Conservation (phyloP, 2,888 invertebrate genomes). For the Chrysolina haemoptera region DNA sequence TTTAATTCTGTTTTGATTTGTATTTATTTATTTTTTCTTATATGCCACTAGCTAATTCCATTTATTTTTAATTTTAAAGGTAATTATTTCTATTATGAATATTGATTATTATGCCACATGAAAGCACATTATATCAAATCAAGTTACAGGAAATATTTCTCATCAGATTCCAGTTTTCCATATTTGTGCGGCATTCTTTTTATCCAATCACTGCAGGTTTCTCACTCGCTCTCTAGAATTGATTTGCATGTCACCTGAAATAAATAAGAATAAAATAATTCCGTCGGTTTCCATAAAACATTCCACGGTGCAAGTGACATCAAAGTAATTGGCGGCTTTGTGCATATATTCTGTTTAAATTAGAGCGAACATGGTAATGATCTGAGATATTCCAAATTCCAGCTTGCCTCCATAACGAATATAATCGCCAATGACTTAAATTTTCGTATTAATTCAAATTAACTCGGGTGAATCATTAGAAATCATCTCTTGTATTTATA, state of each 20-base stretch:
- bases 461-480: conserved; percentile 47
- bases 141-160: no score
- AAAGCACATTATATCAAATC: no score
- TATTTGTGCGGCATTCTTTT: no score
- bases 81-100: no score
- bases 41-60: no score
- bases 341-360: conserved; percentile 39
- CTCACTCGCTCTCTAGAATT: not conserved
- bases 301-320: conserved; percentile 19
- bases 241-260: conserved; percentile 9
- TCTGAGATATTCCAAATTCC: conserved; percentile 43
- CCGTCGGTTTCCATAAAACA: not conserved
- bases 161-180: no score
- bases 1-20: no score
- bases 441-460: conserved; percentile 49
- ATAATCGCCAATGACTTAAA: conserved; percentile 43
- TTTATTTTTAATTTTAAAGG: no score
- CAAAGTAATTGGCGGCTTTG: conserved; percentile 29
- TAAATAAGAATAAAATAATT: conserved; percentile 4
- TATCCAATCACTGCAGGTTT: no score
- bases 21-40: no score
- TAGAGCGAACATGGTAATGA: conserved; percentile 44
- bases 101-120: no score
- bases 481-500: conserved; percentile 55
- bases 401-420: conserved; percentile 35